Percentiles rank a stretch among this genome's conserved stretches.
phyloP scores from a whole-genome alignment of 2,113 vertebrate genomes.

The Hyperoodon ampullatus region DNA sequence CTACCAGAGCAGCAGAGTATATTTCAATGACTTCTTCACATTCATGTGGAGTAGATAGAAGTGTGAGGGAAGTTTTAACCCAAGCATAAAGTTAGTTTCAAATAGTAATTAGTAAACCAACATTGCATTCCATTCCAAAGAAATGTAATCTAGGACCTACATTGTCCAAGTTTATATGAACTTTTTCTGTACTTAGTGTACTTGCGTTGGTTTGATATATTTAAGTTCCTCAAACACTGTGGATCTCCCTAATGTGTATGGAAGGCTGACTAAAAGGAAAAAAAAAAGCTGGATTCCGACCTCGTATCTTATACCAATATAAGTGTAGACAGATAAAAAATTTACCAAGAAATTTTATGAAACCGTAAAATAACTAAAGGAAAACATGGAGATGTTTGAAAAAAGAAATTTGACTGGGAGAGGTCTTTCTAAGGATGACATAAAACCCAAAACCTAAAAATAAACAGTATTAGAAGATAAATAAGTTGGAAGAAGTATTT shows the following conservation, averaged over 20 bases:
- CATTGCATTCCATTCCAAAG: conserved; percentile 8
- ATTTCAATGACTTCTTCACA: not conserved
- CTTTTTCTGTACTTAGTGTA: conserved; percentile 79
- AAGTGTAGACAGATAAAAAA: not conserved
- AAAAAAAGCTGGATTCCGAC: not conserved
- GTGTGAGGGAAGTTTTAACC: conserved; percentile 66
- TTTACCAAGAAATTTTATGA: not conserved
- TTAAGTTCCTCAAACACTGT: conserved; percentile 84
- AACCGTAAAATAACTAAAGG: not conserved
- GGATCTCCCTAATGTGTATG: conserved; percentile 78
- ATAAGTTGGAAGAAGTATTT: not conserved
- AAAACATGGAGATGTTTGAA: not conserved
- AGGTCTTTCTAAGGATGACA: not conserved
- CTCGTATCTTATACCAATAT: not conserved
- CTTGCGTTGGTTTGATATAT: conserved; percentile 76
- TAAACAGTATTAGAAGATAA: not conserved
- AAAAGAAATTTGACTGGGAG: not conserved
- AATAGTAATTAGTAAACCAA: not conserved
- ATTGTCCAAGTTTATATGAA: conserved; percentile 77
- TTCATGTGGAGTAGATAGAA: not conserved
- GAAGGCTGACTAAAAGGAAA: conserved; percentile 69
- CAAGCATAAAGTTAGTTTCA: conserved; percentile 68
- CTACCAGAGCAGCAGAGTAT: not conserved
- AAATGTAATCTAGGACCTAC: conserved; percentile 82
- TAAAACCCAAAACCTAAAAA: conserved; percentile 24